Base-by-base conservation (phyloP, 2,797 vertebrate species). In the Chanos chanos region DNA sequence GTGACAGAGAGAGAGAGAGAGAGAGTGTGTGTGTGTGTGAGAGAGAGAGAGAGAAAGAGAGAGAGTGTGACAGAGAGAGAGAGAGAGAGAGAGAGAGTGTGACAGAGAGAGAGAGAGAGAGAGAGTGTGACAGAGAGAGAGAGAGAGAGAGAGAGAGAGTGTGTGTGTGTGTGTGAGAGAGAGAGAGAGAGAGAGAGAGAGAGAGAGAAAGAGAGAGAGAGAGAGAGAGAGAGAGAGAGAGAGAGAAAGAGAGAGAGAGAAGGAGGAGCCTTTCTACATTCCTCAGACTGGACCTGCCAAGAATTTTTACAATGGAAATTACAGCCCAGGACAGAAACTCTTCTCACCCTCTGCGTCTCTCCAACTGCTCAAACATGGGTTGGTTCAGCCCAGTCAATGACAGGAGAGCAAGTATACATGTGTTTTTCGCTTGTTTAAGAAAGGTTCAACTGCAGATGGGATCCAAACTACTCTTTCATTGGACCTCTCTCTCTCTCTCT, bases 1-100 rank as follows among this genome's bases (percentile, higher is more conserved):
- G 85, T 89, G 89, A 85, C 83, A 77, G 54, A 74, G 77, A 77
- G 33, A 28, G 21, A 47, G 28, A 53, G 58, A 8, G 12, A 12
- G 52, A 41, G 31, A 43, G 44, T 18, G 10, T 48, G 25, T 31
- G 10, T 7, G 15, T 53, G 40, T 1, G 39, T 55, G 7, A 28
- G 25, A 8, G 39, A 9, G 8, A 8, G 10, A 51, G 44, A 41
- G 50, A 31, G 3, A 13, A 6, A 30, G 24, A 12, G 2, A 25
- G 57, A 51, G 54, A 63, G 3, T 5, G 65, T 54, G 33, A 54
- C 59, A 36, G 28, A 59, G 1, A 25, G 7, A 36, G 15, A 24
- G 19, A 41, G n/a, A 9, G 12, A 31, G 30, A 1, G 37, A 19
- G 18, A 22, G n/a, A 43, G 56, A 25, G 13, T 48, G 19, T 37